These are phyloP conservation scores for Psophia crepitans DNA, from an alignment of 2,113 vertebrate species.

Conservation along the genomic window DNA sequence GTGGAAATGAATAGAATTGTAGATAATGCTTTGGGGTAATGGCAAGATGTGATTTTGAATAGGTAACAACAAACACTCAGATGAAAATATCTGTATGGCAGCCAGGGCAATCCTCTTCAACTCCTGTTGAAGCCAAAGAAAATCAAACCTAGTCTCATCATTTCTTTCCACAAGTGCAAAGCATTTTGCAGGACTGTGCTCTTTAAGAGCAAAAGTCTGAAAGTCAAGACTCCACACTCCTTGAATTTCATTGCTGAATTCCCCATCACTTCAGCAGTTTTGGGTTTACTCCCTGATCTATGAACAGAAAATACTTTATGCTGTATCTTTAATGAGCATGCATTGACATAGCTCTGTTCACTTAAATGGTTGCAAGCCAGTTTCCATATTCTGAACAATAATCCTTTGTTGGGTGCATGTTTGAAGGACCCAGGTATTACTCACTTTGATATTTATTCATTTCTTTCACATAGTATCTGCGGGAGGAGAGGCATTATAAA, in stretches of 20 bases:
- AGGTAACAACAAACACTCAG: not conserved
- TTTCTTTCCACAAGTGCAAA: not conserved
- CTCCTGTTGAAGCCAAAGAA: not conserved
- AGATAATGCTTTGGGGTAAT: not conserved
- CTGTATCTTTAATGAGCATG: not conserved
- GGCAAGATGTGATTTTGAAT: not conserved
- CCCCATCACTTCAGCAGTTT: not conserved
- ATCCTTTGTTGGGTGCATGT: rapidly evolving
- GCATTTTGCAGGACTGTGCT: not conserved
- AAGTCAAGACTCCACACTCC: not conserved
- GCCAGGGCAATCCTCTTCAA: not conserved
- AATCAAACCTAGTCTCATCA: not conserved
- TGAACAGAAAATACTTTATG: not conserved
- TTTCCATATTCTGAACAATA: not conserved
- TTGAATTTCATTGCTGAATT: not conserved
- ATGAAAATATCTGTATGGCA: not conserved
- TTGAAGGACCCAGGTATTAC: not conserved
- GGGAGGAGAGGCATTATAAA: not conserved
- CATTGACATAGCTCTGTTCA: not conserved
- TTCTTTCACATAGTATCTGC: not conserved
- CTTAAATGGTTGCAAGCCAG: not conserved
- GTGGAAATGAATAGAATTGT: not conserved
- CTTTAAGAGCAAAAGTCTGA: not conserved
- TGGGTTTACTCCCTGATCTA: not conserved
- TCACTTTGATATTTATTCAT: not conserved